These are phyloP conservation scores for Clepsis dumicolana DNA, from an alignment of 2,888 invertebrate genomes.

Conservation along the genomic window DNA sequence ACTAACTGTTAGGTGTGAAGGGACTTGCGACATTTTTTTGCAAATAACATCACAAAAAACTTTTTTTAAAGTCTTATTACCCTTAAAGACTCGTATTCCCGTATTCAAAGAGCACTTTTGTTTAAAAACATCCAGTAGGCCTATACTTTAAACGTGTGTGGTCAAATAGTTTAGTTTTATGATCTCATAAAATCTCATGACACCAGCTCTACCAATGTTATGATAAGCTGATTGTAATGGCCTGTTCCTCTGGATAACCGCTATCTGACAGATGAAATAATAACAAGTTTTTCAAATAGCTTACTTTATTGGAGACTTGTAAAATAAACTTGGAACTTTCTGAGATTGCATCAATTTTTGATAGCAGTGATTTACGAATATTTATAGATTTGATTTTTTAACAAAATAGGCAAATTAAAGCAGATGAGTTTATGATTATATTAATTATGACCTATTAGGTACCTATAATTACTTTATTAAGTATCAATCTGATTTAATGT, in stretches of 20 bases:
- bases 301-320: conserved; percentile 19
- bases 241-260: conserved; percentile 25
- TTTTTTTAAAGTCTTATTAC: background rate
- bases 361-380: background rate
- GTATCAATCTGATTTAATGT: conserved; percentile 1
- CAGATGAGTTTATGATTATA: background rate
- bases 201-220: conserved; percentile 28
- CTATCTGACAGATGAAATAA: conserved; percentile 28
- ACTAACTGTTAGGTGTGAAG: background rate
- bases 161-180: conserved; percentile 38
- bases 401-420: conserved; percentile 4
- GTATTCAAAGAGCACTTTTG: background rate
- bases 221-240: conserved; percentile 39
- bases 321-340: background rate
- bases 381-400: background rate
- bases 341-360: background rate
- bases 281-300: conserved; percentile 18
- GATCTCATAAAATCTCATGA: conserved; percentile 40
- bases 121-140: background rate
- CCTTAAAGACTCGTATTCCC: background rate
- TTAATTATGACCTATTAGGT: conserved; percentile 1
- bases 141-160: conserved; percentile 29
- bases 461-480: background rate
- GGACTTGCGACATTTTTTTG: background rate
- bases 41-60: background rate